Conservation (phyloP, 2,113 vertebrate species). For the Bagarius yarrelli region DNA sequence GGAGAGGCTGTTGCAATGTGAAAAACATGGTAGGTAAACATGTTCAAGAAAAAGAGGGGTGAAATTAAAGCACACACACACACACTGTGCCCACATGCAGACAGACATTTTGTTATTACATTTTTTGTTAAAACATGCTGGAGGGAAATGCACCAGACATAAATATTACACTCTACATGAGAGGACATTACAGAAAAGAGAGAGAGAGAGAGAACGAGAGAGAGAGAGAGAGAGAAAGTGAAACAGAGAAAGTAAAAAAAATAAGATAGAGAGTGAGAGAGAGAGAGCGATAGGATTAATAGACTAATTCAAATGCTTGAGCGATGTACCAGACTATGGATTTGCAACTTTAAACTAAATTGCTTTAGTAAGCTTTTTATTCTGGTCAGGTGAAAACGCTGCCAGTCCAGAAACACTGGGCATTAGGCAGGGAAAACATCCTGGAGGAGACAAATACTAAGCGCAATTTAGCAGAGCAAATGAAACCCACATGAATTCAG, state of each 20-base stretch:
- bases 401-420: not conserved
- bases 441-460: not conserved
- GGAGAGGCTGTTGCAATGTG: conserved; percentile 14
- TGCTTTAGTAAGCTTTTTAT: not conserved
- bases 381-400: not conserved
- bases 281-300: not conserved
- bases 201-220: not conserved
- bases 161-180: not conserved
- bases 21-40: conserved; percentile 29
- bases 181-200: not conserved
- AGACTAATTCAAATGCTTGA: not conserved
- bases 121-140: conserved; percentile 6
- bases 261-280: not conserved
- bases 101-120: not conserved
- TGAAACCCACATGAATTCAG: not conserved
- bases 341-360: not conserved
- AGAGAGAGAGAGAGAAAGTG: not conserved
- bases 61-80: conserved; percentile 1
- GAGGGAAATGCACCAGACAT: not conserved
- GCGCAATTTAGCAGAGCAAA: not conserved
- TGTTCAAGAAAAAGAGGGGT: not conserved
- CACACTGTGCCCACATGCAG: no score
- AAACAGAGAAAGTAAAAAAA: no score
- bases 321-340: not conserved
- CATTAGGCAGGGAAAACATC: not conserved